phyloP scores from a whole-genome alignment of 2,113 vertebrate species.

The Chiloscyllium plagiosum region DNA sequence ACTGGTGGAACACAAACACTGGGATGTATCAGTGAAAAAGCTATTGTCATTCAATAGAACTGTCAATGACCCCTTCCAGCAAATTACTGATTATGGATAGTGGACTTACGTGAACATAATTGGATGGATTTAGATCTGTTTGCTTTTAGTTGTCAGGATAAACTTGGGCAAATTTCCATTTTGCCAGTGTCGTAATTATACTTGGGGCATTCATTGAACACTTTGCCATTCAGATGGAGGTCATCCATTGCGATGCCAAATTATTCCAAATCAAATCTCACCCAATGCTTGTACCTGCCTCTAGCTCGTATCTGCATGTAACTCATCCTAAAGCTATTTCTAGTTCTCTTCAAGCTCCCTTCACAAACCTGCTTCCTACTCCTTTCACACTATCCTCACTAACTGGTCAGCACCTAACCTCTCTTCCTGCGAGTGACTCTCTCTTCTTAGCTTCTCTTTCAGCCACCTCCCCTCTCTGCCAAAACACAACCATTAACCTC shows the following conservation, averaged over 20 bases:
- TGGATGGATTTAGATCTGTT: no score
- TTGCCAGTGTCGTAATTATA: no score
- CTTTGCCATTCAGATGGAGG: not conserved
- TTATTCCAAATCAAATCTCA: not conserved
- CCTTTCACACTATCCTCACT: not conserved
- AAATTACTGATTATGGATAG: no score
- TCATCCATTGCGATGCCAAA: not conserved
- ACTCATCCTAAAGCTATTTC: not conserved
- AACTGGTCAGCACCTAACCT: not conserved
- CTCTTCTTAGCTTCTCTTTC: not conserved
- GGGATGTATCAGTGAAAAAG: no score
- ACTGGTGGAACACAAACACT: no score
- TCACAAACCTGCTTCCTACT: not conserved
- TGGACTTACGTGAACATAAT: no score
- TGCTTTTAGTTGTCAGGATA: no score
- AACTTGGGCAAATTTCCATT: no score
- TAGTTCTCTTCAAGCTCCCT: not conserved
- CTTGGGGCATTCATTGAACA: not conserved
- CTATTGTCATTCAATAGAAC: no score
- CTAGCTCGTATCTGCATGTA: not conserved
- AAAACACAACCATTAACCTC: not conserved
- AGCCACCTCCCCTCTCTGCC: no score
- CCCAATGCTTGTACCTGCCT: not conserved
- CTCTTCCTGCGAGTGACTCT: not conserved
- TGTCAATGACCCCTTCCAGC: no score